Evolutionary conservation across 2,113 vertebrate genomes (phyloP).

Genomic region (Gymnorhina tibicen): DNA sequence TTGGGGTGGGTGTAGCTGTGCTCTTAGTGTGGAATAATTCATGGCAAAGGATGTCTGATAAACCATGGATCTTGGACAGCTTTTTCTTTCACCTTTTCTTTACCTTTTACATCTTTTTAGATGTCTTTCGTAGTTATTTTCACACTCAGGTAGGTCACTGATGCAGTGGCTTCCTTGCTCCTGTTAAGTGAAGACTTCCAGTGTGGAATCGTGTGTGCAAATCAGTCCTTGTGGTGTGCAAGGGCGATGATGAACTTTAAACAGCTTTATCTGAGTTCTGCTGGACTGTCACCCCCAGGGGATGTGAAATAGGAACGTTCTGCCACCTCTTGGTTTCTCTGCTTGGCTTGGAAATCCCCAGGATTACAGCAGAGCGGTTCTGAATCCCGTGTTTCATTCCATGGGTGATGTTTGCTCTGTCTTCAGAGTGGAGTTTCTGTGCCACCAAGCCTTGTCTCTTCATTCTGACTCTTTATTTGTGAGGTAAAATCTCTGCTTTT

Average conservation of each 20-base stretch:
- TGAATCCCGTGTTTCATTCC: no score
- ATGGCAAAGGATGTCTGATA: background rate
- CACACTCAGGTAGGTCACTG: background rate
- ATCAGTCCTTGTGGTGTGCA: background rate
- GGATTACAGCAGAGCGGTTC: background rate
- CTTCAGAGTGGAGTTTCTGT: background rate
- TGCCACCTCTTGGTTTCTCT: background rate
- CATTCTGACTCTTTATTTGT: background rate
- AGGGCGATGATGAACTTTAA: background rate
- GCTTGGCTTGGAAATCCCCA: background rate
- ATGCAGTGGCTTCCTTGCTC: background rate
- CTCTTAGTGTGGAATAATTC: background rate
- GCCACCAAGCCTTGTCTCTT: background rate
- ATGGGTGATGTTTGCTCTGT: background rate
- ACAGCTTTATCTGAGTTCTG: background rate
- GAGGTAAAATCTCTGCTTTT: background rate
- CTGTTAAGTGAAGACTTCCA: background rate
- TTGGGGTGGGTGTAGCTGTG: background rate
- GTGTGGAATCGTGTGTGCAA: fast-evolving
- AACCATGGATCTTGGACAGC: background rate
- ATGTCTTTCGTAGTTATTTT: background rate
- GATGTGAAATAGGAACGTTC: background rate
- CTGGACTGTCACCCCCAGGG: background rate
- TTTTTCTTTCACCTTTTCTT: background rate
- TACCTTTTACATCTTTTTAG: background rate